Percentiles rank a stretch among this genome's conserved stretches.
phyloP scores from a whole-genome alignment of 1,140 invertebrate genomes.

The Papilio glaucus region DNA sequence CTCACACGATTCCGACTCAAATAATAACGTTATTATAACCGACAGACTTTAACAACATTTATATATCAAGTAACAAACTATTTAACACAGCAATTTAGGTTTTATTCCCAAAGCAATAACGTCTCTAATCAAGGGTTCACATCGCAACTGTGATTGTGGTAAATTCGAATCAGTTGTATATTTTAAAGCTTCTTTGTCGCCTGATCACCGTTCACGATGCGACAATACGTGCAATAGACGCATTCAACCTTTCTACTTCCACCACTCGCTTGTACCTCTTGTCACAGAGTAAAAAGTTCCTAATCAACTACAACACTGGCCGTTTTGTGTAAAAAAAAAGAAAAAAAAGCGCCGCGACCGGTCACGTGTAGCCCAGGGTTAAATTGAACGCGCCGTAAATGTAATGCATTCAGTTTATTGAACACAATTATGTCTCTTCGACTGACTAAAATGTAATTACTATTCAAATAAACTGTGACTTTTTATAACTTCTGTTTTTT shows the following conservation, averaged over 20 bases:
- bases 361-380: conserved; percentile 23
- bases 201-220: conserved; percentile 68
- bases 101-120: conserved; percentile 44
- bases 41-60: conserved; percentile 44
- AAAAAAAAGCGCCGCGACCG: conserved; percentile 7
- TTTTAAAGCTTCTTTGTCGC: conserved; percentile 75
- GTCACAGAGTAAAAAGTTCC: conserved; percentile 38
- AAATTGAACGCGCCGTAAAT: conserved; percentile 28
- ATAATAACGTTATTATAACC: conserved; percentile 79
- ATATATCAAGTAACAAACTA: conserved; percentile 23
- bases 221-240: conserved; percentile 63
- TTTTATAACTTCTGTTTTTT: conserved; percentile 1
- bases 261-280: conserved; percentile 36
- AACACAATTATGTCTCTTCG: not conserved
- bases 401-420: conserved; percentile 11
- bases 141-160: conserved; percentile 6
- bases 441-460: conserved; percentile 12
- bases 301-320: conserved; percentile 37
- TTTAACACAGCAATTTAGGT: conserved; percentile 24
- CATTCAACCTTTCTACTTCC: conserved; percentile 43
- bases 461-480: not conserved
- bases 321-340: conserved; percentile 32
- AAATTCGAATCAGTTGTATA: conserved; percentile 60
- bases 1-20: conserved; percentile 71
- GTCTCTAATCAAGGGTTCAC: conserved; percentile 34